Evolutionary conservation across 2,888 invertebrate species (phyloP).

Genomic region (Diplazon laetatorius): DNA sequence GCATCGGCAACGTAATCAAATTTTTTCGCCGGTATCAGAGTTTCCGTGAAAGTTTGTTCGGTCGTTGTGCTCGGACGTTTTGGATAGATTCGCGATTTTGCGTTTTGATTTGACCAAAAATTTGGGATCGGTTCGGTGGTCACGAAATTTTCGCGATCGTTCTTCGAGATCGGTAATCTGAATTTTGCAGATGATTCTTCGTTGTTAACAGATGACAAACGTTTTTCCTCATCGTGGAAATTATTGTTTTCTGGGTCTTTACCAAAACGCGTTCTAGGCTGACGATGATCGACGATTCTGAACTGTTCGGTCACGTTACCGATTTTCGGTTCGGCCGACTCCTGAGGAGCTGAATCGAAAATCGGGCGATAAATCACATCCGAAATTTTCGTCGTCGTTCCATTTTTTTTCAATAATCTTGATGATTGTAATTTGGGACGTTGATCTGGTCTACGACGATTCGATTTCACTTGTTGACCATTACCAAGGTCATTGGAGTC

Average conservation of each 20-base stretch:
- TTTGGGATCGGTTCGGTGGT: conserved; percentile 39
- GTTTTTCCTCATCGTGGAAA: conserved; percentile 57
- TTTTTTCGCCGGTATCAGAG: conserved; percentile 78
- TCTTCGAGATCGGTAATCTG: conserved; percentile 29
- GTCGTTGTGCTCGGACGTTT: conserved; percentile 71
- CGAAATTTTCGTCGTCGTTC: conserved; percentile 38
- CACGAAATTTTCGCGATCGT: conserved; percentile 52
- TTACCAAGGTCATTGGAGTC: neutral
- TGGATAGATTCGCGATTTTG: conserved; percentile 72
- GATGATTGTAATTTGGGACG: conserved; percentile 68
- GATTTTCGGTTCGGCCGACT: conserved; percentile 63
- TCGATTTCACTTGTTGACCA: conserved; percentile 22
- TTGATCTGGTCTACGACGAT: conserved; percentile 60
- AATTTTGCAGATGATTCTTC: conserved; percentile 38
- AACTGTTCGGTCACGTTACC: conserved; percentile 26
- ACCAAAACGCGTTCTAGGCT: conserved; percentile 67
- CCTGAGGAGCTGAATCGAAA: conserved; percentile 66
- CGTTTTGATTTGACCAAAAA: conserved; percentile 61
- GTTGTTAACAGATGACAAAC: conserved; percentile 21
- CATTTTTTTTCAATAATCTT: conserved; percentile 53
- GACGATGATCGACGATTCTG: conserved; percentile 65
- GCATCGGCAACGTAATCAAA: conserved; percentile 80
- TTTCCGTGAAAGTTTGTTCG: conserved; percentile 76
- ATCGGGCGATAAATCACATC: conserved; percentile 45
- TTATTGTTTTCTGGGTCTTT: conserved; percentile 14